Percentiles rank a stretch among this genome's conserved stretches.
These are phyloP conservation scores for Octonoba sinensis DNA, from an alignment of 2,888 invertebrate genomes.

Conservation along the genomic window DNA sequence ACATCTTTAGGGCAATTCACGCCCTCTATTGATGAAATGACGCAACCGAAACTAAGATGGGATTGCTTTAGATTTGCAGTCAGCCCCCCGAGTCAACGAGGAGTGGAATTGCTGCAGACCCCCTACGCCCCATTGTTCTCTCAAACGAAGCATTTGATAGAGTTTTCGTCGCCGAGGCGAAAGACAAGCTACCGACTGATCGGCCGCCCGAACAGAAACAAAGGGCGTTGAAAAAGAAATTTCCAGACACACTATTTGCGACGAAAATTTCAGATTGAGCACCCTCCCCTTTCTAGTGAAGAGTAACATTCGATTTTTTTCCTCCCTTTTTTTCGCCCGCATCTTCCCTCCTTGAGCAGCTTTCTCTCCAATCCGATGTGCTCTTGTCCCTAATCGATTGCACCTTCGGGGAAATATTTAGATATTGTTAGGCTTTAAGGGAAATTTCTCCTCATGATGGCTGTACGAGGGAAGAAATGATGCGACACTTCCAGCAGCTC, in stretches of 20 bases:
- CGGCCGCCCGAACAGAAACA: constrained; percentile 21
- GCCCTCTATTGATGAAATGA: too few species aligned
- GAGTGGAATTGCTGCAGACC: too few species aligned
- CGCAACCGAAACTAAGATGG: too few species aligned
- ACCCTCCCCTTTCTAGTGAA: background rate
- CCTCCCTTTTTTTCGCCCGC: constrained; percentile 1
- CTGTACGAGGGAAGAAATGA: background rate
- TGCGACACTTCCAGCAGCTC: too few species aligned
- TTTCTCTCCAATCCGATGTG: constrained; percentile 5
- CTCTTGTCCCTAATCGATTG: constrained; percentile 41
- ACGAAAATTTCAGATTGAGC: constrained; percentile 51
- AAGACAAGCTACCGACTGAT: constrained; percentile 43
- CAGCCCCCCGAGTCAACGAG: too few species aligned
- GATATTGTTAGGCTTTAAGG: constrained; percentile 44
- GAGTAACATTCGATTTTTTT: constrained; percentile 11
- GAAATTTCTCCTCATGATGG: constrained; percentile 36
- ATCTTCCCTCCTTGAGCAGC: background rate
- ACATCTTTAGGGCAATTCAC: too few species aligned
- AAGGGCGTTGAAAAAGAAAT: constrained; percentile 18
- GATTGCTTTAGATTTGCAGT: too few species aligned
- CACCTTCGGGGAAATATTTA: constrained; percentile 51
- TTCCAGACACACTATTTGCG: constrained; percentile 19
- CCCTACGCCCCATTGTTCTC: constrained; percentile 25
- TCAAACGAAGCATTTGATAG: constrained; percentile 32
- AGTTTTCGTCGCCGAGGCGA: constrained; percentile 13